These are phyloP conservation scores for Lamprotornis superbus DNA, from an alignment of 2,113 vertebrate genomes.

Conservation along the genomic window DNA sequence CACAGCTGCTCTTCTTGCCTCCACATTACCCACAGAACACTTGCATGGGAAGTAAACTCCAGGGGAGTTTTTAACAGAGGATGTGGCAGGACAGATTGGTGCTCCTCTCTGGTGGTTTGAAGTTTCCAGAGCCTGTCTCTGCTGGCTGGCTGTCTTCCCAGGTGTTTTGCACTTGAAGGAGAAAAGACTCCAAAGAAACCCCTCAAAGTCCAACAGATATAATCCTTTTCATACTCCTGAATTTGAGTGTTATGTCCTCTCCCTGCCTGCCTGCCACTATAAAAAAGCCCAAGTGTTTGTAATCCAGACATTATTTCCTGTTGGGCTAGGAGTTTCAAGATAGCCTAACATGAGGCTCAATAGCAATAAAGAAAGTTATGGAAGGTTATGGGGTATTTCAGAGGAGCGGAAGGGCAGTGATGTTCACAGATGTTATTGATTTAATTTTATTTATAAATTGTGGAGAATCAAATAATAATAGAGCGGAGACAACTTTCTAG, in stretches of 20 bases:
- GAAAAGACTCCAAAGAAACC: neutral
- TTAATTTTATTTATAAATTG: neutral
- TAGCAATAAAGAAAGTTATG: neutral
- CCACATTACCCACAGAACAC: neutral
- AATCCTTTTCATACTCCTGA: neutral
- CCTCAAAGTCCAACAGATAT: neutral
- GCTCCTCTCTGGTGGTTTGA: neutral
- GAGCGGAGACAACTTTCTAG: neutral
- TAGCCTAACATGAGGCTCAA: neutral
- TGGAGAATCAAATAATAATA: neutral
- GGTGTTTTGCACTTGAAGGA: neutral
- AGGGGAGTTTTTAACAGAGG: neutral
- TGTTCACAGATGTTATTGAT: conserved; percentile 33
- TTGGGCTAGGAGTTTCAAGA: neutral
- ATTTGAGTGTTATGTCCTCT: neutral
- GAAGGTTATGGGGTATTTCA: neutral
- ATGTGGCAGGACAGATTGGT: neutral
- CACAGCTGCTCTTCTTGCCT: neutral
- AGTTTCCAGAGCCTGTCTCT: neutral
- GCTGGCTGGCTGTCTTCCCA: neutral
- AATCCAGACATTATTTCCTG: conserved; percentile 30
- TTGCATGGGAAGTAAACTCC: neutral
- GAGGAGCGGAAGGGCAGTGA: neutral
- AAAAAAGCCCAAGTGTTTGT: neutral
- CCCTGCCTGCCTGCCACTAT: neutral